Conservation (phyloP, 2,797 vertebrate genomes). For the Neosilurus hyrtlii region DNA sequence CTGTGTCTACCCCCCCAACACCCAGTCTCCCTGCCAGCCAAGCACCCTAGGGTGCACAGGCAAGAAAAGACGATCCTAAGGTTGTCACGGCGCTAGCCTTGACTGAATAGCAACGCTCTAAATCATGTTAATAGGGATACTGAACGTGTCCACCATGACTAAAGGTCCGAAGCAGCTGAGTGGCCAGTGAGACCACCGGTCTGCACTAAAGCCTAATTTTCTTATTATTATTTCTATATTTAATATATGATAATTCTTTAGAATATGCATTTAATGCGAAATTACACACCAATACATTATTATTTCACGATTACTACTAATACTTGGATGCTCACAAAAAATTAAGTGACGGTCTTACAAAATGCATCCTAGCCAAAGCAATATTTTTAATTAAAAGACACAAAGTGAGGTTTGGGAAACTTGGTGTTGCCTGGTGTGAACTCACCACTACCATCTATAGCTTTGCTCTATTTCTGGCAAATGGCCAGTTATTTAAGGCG, state of each 20-base stretch:
- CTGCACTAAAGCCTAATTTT: neutral
- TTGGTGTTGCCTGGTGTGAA: constrained; percentile 70
- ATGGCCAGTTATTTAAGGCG: constrained; percentile 76
- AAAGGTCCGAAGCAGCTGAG: constrained; percentile 15
- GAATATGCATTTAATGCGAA: neutral
- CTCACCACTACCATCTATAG: constrained; percentile 64
- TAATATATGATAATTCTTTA: neutral
- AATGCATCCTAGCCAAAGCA: neutral
- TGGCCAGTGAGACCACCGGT: neutral
- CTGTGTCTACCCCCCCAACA: constrained; percentile 60
- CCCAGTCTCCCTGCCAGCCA: constrained; percentile 56
- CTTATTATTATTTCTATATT: neutral
- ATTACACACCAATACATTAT: neutral
- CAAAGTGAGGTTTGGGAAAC: constrained; percentile 56
- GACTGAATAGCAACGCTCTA: constrained; percentile 65
- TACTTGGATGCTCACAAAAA: neutral
- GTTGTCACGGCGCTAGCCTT: constrained; percentile 63
- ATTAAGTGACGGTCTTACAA: neutral
- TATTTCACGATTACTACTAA: constrained; percentile 2
- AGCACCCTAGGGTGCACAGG: constrained; percentile 65
- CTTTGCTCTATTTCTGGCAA: constrained; percentile 67
- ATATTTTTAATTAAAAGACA: constrained; percentile 43
- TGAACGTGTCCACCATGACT: constrained; percentile 57
- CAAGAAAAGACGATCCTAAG: constrained; percentile 70
- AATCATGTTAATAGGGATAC: constrained; percentile 64